phyloP scores from a whole-genome alignment of 2,888 invertebrate species.

The Stenchaetothrips biformis region DNA sequence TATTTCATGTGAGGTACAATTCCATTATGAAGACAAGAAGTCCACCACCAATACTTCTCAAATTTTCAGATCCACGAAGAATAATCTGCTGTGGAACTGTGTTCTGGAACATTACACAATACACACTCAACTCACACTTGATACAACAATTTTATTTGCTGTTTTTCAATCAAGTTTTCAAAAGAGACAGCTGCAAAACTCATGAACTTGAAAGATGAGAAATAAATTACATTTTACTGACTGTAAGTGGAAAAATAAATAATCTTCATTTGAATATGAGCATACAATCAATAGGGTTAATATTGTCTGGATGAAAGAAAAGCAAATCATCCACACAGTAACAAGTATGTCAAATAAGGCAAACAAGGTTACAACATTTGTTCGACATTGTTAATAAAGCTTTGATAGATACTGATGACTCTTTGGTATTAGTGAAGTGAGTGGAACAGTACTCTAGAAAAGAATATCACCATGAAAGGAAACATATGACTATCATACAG shows the following conservation, averaged over 20 bases:
- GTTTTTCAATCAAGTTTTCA: not conserved
- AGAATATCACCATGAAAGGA: not conserved
- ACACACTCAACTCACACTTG: conserved; percentile 2
- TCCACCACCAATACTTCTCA: conserved; percentile 2
- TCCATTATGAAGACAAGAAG: not conserved
- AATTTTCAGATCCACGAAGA: conserved; percentile 18
- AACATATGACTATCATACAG: not conserved
- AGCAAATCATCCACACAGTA: not conserved
- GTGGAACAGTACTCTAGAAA: not conserved
- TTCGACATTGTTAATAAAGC: not conserved
- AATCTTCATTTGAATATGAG: not conserved
- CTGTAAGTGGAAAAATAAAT: not conserved
- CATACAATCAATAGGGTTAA: not conserved
- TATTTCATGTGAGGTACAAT: not conserved
- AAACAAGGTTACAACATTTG: not conserved
- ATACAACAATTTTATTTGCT: not conserved
- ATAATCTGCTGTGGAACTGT: conserved; percentile 22
- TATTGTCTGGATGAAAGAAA: conserved; percentile 7
- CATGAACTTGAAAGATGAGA: not conserved
- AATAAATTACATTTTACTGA: not conserved
- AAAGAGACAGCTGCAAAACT: not conserved
- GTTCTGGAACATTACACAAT: conserved; percentile 22
- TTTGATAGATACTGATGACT: conserved; percentile 7
- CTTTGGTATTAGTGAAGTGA: conserved; percentile 23
- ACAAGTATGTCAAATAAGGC: not conserved